Conservation (phyloP, 2,113 vertebrate genomes). For the Rousettus leschenaultii region DNA sequence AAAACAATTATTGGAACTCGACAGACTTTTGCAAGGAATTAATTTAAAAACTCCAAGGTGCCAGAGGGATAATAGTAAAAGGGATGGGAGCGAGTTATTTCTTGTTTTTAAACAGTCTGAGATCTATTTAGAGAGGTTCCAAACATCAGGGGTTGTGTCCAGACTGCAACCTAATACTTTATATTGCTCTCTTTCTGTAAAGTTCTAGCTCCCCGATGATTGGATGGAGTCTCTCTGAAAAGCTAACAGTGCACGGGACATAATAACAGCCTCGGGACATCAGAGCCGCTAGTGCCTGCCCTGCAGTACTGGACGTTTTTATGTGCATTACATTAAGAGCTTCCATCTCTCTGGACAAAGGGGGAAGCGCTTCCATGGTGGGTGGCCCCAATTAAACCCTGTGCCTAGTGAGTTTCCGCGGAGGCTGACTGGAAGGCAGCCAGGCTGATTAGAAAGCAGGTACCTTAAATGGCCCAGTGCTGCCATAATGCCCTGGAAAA, state of each 20-base stretch:
- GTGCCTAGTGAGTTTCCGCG: slow-evolving; percentile 58
- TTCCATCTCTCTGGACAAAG: slow-evolving; percentile 67
- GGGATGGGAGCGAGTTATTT: neutral
- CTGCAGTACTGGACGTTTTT: slow-evolving; percentile 31
- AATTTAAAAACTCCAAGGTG: neutral
- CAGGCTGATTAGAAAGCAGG: slow-evolving; percentile 73
- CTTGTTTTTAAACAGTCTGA: slow-evolving; percentile 24
- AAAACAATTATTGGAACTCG: slow-evolving; percentile 33
- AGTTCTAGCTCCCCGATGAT: neutral
- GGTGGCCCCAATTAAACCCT: slow-evolving; percentile 76
- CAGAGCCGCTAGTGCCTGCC: neutral
- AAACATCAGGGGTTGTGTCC: neutral
- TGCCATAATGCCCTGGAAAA: slow-evolving; percentile 62
- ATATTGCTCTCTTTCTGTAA: neutral
- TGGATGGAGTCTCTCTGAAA: slow-evolving; percentile 12
- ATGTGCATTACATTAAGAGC: slow-evolving; percentile 53
- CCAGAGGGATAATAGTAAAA: neutral
- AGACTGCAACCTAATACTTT: slow-evolving; percentile 23
- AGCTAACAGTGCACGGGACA: neutral
- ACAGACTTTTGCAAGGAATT: neutral
- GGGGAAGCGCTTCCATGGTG: slow-evolving; percentile 59
- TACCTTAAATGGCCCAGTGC: slow-evolving; percentile 57
- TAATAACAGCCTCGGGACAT: neutral
- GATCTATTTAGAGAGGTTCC: slow-evolving; percentile 41
- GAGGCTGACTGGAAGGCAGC: slow-evolving; percentile 66